These are phyloP conservation scores for Tetramorium bicarinatum DNA, from an alignment of 2,888 invertebrate species.

Conservation along the genomic window DNA sequence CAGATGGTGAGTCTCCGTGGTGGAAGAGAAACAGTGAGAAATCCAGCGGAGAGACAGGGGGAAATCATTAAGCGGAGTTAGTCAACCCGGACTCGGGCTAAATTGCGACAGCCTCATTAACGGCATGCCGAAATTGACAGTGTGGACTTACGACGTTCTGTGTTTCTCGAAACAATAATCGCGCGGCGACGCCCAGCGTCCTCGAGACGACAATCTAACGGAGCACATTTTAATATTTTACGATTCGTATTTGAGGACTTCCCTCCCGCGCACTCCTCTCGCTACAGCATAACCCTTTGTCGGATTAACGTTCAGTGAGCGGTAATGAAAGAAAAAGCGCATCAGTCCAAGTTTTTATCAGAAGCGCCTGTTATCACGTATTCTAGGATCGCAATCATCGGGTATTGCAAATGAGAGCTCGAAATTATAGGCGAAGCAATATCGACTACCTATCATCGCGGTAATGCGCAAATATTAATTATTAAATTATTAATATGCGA, in stretches of 20 bases:
- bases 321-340: background rate
- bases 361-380: background rate
- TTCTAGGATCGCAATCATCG: background rate
- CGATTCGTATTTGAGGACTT: background rate
- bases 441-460: conserved; percentile 42
- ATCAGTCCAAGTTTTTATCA: background rate
- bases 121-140: conserved; percentile 42
- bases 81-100: conserved; percentile 35
- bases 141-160: conserved; percentile 28
- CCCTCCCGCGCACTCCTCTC: no score
- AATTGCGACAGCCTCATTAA: conserved; percentile 54
- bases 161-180: conserved; percentile 47
- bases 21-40: background rate
- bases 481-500: conserved; percentile 39
- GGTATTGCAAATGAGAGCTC: conserved; percentile 3
- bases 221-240: background rate
- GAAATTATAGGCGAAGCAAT: conserved; percentile 27
- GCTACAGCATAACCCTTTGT: background rate
- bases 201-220: background rate
- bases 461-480: conserved; percentile 51
- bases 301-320: background rate
- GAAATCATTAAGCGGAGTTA: conserved; percentile 51
- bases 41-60: background rate
- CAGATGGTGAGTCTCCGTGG: background rate
- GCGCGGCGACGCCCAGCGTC: background rate